Conservation (phyloP, 2,888 invertebrate genomes). For the Coremacera marginata region DNA sequence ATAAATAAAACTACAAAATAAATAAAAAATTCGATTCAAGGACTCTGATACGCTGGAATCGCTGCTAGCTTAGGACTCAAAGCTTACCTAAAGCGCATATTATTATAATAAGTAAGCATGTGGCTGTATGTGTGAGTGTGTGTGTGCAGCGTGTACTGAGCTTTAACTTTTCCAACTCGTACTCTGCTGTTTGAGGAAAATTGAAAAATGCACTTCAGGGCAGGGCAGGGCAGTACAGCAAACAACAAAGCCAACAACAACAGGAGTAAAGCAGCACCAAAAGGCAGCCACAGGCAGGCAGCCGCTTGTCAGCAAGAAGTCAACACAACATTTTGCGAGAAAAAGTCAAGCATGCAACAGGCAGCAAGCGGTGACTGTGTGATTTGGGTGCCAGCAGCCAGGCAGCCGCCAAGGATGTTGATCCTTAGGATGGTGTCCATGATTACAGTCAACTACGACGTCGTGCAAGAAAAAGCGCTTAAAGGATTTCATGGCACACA, state of each 20-base stretch:
- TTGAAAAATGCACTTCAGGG: slow-evolving; percentile 56
- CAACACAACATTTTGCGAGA: slow-evolving; percentile 40
- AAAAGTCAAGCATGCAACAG: slow-evolving; percentile 30
- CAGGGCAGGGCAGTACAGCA: not conserved
- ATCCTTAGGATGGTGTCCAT: slow-evolving; percentile 45
- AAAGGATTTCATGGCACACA: slow-evolving; percentile 48
- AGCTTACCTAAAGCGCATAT: slow-evolving; percentile 40
- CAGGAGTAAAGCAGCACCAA: not conserved
- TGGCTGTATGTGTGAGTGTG: slow-evolving; percentile 16
- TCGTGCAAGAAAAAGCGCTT: slow-evolving; percentile 42
- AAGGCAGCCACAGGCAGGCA: slow-evolving; percentile 36
- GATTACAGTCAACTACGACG: slow-evolving; percentile 43
- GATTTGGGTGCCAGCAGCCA: not conserved
- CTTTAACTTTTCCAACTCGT: slow-evolving; percentile 47
- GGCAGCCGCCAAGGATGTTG: too few relatives aligned
- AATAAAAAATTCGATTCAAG: slow-evolving; percentile 12
- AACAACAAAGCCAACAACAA: slow-evolving; percentile 8
- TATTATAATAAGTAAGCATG: slow-evolving; percentile 46
- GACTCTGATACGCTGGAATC: slow-evolving; percentile 8
- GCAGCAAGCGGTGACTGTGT: slow-evolving; percentile 14
- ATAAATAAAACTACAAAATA: not conserved
- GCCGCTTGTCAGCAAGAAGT: slow-evolving; percentile 42
- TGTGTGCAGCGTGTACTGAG: slow-evolving; percentile 27
- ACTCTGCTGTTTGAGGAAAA: slow-evolving; percentile 54
- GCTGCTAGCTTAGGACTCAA: slow-evolving; percentile 14